Evolutionary conservation across 2,888 invertebrate species (phyloP).

Genomic region (Synergus gifuensis): DNA sequence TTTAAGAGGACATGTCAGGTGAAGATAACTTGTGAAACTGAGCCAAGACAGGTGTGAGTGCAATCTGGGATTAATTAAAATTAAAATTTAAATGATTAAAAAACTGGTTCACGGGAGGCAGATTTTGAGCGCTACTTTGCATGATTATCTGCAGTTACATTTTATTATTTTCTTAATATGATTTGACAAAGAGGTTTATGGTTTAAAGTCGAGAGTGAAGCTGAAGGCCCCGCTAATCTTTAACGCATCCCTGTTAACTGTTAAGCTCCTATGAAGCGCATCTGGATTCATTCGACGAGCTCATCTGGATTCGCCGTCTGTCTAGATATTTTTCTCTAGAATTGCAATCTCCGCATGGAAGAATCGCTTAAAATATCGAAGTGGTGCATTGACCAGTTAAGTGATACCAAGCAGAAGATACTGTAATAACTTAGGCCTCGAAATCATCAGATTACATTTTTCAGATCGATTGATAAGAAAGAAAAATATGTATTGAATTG

Average conservation of each 20-base stretch:
- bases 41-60: constrained; percentile 1
- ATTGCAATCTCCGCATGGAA: neutral
- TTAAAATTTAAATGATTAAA: constrained; percentile 26
- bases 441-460: neutral
- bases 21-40: neutral
- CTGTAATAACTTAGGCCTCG: neutral
- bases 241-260: neutral
- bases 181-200: constrained; percentile 28
- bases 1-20: constrained; percentile 13
- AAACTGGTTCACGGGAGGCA: neutral
- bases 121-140: constrained; percentile 14
- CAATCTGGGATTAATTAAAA: constrained; percentile 33
- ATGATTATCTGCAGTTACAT: constrained; percentile 17
- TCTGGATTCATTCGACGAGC: constrained; percentile 13
- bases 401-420: neutral
- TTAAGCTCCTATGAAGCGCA: constrained; percentile 9
- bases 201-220: constrained; percentile 5
- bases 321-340: constrained; percentile 11
- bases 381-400: neutral
- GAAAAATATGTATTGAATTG: neutral
- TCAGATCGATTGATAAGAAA: neutral
- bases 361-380: neutral
- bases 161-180: neutral
- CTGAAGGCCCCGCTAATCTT: constrained; percentile 32
- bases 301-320: constrained; percentile 33